Conservation (phyloP, 2,888 invertebrate genomes). For the Axea sp. region DNA sequence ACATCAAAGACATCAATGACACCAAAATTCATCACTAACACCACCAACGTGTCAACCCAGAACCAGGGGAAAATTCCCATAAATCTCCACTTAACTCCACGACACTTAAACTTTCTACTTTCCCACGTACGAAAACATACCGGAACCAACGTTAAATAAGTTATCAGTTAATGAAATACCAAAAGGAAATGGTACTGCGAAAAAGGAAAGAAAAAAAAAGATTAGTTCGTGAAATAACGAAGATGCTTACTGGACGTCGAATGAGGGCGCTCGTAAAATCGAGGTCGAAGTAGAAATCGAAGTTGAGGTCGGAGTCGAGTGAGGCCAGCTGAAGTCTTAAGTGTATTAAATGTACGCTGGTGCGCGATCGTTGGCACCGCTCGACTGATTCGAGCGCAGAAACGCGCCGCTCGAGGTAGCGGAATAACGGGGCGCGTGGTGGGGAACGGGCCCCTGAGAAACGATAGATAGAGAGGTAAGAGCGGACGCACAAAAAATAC, state of each 20-base stretch:
- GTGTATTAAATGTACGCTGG: slow-evolving; percentile 25
- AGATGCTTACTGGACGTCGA: slow-evolving; percentile 44
- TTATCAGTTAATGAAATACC: not conserved
- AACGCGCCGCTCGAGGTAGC: slow-evolving; percentile 64
- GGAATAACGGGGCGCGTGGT: slow-evolving; percentile 62
- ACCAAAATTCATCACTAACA: not conserved
- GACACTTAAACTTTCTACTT: slow-evolving; percentile 23
- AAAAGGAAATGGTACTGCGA: not conserved
- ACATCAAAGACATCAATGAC: too few species aligned
- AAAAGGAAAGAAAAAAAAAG: not conserved
- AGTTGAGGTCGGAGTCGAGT: slow-evolving; percentile 54
- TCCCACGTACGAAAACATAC: slow-evolving; percentile 7
- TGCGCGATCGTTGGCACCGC: slow-evolving; percentile 63
- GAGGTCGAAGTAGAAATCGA: slow-evolving; percentile 67
- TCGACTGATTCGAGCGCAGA: slow-evolving; percentile 75
- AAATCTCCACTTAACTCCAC: not conserved
- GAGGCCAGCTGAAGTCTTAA: slow-evolving; percentile 32
- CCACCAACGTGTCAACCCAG: not conserved
- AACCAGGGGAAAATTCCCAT: slow-evolving; percentile 2
- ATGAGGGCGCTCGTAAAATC: slow-evolving; percentile 58
- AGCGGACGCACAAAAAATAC: slow-evolving; percentile 36
- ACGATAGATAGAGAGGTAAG: slow-evolving; percentile 55
- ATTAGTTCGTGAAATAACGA: slow-evolving; percentile 8
- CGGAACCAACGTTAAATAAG: not conserved
- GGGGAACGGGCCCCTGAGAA: slow-evolving; percentile 43